Base-by-base conservation (phyloP, 1,140 invertebrate genomes). In the Magallana ariakensis region DNA sequence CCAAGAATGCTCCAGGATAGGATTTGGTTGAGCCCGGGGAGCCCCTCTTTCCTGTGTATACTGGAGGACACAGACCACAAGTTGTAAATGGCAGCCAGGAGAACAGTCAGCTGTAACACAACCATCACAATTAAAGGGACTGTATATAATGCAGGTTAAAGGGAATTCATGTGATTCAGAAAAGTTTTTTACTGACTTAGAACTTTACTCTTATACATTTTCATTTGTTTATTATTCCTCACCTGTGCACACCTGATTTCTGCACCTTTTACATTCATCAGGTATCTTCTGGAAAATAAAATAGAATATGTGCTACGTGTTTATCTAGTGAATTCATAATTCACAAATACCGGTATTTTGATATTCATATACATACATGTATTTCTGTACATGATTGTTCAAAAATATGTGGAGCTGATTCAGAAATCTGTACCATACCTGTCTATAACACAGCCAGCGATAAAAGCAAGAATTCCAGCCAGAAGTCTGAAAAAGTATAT, bases 1-100 rank as follows among this genome's bases (percentile, higher is more conserved):
- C 94, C 92, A 88, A 94, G 83, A 83, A 93, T 90, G 60, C 85
- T n/a, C 93, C 93, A 95, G 88, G 94, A 94, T 19, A 91, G 60
- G 9, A 91, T 58, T 55, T 94, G 94, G 83, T 91, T 91, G 13
- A 90, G 2, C 10, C 87, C 22, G 11, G 92, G 93, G n/a, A 94
- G 90, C 3, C 93, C 93, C 33, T 88, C 55, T 15, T 89, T 90
- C 2, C 83, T 22, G 5, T 85, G 66, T 84, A 94, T 92, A 85
- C 92, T 94, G 66, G 66, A 75, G 6, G 66, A 75, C 22, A 75
- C 66, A 26, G 66, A 75, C 66, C 66, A 75, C 22, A 75, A 9
- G 22, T 75, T 75, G 22, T 75, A 75, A 26, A 75, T 75, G 66
- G 66, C 66, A 11, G 9, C 15, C 26, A 75, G 66, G 15, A 75